A percentile compares a stretch with the other conserved stretches of the same genome.
Conservation (phyloP, 2,797 vertebrate genomes). For the Notamacropus eugenii region DNA sequence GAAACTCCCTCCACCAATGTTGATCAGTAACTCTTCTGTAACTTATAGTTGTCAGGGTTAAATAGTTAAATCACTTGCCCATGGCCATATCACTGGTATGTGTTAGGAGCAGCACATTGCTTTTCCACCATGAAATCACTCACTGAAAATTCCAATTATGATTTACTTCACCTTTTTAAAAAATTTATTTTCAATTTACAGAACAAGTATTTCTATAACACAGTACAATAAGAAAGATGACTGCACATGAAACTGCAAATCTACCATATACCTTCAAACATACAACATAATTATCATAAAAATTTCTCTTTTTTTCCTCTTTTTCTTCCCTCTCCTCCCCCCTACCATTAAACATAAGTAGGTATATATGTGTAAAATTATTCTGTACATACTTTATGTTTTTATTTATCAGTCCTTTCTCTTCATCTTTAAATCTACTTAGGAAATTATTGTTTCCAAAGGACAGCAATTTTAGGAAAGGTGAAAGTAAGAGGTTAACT, state of each 20-base stretch:
- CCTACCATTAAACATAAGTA: neutral
- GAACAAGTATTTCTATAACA: too few species aligned
- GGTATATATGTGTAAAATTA: neutral
- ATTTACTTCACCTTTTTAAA: neutral
- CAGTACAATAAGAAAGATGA: too few species aligned
- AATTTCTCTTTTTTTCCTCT: too few species aligned
- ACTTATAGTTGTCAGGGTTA: neutral
- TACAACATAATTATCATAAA: too few species aligned
- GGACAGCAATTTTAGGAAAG: constrained; percentile 24
- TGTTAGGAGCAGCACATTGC: neutral
- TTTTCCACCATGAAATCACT: neutral
- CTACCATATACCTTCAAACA: too few species aligned
- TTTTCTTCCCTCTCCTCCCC: too few species aligned
- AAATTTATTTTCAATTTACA: too few species aligned
- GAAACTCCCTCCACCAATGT: neutral
- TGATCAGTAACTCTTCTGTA: neutral
- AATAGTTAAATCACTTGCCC: neutral
- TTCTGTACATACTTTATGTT: neutral
- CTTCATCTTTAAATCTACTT: constrained; percentile 9
- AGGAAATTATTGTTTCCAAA: constrained; percentile 38
- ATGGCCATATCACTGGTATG: neutral
- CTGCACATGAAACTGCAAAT: too few species aligned
- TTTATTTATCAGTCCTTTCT: neutral
- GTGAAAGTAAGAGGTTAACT: neutral
- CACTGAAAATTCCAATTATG: neutral